Evolutionary conservation across 1,140 invertebrate species (phyloP).

Genomic region (Mactra quadrangularis): DNA sequence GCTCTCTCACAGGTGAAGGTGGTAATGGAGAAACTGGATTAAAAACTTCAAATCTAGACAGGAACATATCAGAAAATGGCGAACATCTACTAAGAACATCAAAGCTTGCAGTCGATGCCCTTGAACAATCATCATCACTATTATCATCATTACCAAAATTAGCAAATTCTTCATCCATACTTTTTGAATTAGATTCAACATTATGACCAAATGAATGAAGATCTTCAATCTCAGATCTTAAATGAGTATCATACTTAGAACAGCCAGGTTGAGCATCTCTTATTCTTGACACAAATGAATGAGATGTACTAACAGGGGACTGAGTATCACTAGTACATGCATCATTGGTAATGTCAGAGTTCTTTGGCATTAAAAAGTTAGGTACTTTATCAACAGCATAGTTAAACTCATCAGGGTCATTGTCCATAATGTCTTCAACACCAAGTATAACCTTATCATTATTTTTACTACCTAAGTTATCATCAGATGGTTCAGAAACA

Average conservation of each 20-base stretch:
- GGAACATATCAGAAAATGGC: slow-evolving; percentile 39
- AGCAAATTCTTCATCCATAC: too few relatives aligned
- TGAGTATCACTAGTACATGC: too few relatives aligned
- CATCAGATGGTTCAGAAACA: not conserved
- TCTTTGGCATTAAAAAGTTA: not conserved
- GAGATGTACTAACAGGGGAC: too few relatives aligned
- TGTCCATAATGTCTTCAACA: slow-evolving; percentile 16
- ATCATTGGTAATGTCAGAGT: too few relatives aligned
- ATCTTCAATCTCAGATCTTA: too few relatives aligned
- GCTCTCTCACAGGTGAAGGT: slow-evolving; percentile 37
- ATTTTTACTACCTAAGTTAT: not conserved
- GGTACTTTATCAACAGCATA: not conserved
- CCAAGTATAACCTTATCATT: slow-evolving; percentile 13
- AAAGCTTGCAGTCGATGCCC: slow-evolving; percentile 21
- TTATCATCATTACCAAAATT: too few relatives aligned
- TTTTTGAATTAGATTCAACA: too few relatives aligned
- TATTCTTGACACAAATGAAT: too few relatives aligned
- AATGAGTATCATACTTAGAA: too few relatives aligned
- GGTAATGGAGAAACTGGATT: slow-evolving; percentile 55
- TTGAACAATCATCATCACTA: not conserved
- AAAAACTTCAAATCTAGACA: slow-evolving; percentile 50
- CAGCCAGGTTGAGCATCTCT: too few relatives aligned
- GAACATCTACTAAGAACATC: slow-evolving; percentile 24
- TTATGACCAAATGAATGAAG: too few relatives aligned
- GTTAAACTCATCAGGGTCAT: not conserved